phyloP scores from a whole-genome alignment of 37 sponge, comb jelly and placozoan genomes.

The Beroe ovata region DNA sequence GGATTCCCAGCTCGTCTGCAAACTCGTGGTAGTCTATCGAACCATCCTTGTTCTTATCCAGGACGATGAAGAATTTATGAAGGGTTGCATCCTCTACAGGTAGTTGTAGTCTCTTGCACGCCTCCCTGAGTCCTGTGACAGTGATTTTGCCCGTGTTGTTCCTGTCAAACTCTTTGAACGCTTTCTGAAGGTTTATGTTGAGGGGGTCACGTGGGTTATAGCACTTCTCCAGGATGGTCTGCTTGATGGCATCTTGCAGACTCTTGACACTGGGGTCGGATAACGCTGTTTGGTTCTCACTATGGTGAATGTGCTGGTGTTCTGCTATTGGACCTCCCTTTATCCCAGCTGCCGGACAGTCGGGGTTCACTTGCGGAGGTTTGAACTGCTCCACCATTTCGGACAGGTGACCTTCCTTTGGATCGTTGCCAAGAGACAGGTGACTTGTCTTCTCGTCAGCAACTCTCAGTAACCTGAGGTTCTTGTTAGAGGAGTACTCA shows the following conservation, averaged over 20 bases:
- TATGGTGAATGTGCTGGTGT: slow-evolving; percentile 48
- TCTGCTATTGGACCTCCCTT: slow-evolving; percentile 52
- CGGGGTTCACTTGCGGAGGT: slow-evolving; percentile 3
- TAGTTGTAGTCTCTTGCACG: slow-evolving; percentile 59
- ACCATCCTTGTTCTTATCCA: slow-evolving; percentile 62
- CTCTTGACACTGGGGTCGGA: slow-evolving; percentile 57
- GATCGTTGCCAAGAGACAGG: slow-evolving; percentile 18
- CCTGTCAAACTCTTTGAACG: slow-evolving; percentile 60
- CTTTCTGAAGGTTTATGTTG: slow-evolving; percentile 63
- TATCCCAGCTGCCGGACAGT: slow-evolving; percentile 34
- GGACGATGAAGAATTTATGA: slow-evolving; percentile 21
- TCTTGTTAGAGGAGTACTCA: slow-evolving; percentile 33
- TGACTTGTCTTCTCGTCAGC: slow-evolving; percentile 57
- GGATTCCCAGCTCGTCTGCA: slow-evolving; percentile 61
- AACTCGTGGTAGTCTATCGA: slow-evolving; percentile 66
- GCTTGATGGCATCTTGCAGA: slow-evolving; percentile 63
- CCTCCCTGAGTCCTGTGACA: slow-evolving; percentile 44
- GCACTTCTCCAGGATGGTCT: slow-evolving; percentile 64
- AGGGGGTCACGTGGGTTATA: slow-evolving; percentile 54
- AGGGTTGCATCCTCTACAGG: slow-evolving; percentile 59
- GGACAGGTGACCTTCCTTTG: not conserved
- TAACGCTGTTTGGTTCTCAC: slow-evolving; percentile 21
- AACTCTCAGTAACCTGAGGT: slow-evolving; percentile 6
- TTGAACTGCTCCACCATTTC: slow-evolving; percentile 59
- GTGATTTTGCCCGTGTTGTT: slow-evolving; percentile 65